Conservation (phyloP, 2,113 vertebrate genomes). For the Fregetta grallaria region DNA sequence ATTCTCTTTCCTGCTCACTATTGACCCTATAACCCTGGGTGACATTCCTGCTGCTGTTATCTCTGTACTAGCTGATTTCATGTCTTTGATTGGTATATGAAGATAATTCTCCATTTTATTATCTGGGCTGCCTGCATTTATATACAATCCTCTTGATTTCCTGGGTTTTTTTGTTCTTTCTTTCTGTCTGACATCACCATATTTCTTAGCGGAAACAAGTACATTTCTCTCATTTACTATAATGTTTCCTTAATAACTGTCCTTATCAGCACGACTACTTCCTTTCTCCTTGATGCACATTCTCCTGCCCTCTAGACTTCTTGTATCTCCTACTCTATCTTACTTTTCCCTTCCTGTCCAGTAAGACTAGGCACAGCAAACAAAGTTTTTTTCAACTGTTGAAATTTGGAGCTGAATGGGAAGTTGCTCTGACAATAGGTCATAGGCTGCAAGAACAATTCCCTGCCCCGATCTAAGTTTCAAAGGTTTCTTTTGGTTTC, state of each 20-base stretch:
- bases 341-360: background rate
- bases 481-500: background rate
- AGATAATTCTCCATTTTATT: background rate
- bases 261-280: background rate
- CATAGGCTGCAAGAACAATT: background rate
- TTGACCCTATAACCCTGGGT: rapidly evolving
- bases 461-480: background rate
- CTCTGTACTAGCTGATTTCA: background rate
- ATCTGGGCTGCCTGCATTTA: background rate
- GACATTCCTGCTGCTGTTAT: background rate
- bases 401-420: background rate
- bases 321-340: background rate
- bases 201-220: background rate
- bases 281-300: background rate
- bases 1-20: background rate
- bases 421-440: background rate
- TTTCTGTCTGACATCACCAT: background rate
- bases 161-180: background rate
- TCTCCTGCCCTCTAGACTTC: background rate
- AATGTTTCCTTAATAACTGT: background rate
- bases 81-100: background rate
- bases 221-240: background rate
- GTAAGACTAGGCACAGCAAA: background rate
- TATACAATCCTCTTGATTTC: background rate
- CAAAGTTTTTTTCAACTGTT: background rate